Conservation (phyloP, 2,888 invertebrate species). For the Amiota minor region DNA sequence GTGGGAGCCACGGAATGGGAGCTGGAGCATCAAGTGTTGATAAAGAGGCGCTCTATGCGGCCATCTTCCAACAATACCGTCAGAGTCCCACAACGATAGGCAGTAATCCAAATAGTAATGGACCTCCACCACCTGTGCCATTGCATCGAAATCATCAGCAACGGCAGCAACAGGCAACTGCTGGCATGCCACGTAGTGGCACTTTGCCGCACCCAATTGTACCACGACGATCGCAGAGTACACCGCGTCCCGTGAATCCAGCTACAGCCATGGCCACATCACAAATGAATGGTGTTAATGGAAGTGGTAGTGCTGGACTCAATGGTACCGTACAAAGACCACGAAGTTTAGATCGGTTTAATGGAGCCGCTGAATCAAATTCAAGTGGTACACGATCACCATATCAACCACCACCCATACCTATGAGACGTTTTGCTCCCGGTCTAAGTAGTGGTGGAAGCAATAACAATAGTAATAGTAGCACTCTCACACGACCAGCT, state of each 20-base stretch:
- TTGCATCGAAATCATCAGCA: slow-evolving; percentile 55
- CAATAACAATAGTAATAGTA: slow-evolving; percentile 41
- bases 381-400: slow-evolving; percentile 49
- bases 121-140: slow-evolving; percentile 62
- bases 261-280: slow-evolving; percentile 42
- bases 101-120: slow-evolving; percentile 4
- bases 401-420: slow-evolving; percentile 70
- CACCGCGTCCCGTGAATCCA: slow-evolving; percentile 65
- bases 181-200: not conserved
- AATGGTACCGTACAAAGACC: slow-evolving; percentile 65
- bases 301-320: slow-evolving; percentile 39
- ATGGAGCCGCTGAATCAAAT: slow-evolving; percentile 51
- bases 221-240: slow-evolving; percentile 72
- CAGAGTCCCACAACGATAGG: slow-evolving; percentile 62
- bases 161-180: slow-evolving; percentile 15
- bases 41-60: slow-evolving; percentile 70
- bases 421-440: slow-evolving; percentile 63
- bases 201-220: slow-evolving; percentile 59
- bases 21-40: slow-evolving; percentile 47
- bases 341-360: slow-evolving; percentile 71
- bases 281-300: slow-evolving; percentile 38
- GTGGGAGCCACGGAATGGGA: slow-evolving; percentile 23
- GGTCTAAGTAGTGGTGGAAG: slow-evolving; percentile 29
- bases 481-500: slow-evolving; percentile 49
- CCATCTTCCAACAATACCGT: slow-evolving; percentile 70